Evolutionary conservation across 2,888 invertebrate species (phyloP), one percentile per base, ranked within the genome.

Genomic region (Druceiella hillmani): DNA sequence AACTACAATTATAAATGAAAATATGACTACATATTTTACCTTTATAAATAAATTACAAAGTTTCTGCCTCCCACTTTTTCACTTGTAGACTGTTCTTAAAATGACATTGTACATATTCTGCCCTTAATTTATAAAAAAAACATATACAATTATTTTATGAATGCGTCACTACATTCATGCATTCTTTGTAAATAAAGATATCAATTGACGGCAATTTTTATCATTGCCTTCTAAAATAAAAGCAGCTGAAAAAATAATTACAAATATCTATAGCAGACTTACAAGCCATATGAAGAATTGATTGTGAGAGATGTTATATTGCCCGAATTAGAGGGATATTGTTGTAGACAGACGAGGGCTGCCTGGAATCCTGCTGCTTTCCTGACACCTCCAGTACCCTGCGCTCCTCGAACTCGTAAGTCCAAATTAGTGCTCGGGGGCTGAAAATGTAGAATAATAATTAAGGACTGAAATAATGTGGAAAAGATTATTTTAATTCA

Each of bases 211-310:
- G 10, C 15, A 10, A 16, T 9, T 13, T n/a, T 26, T 24, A 15
- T 13, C 11, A 10, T n/a, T 4, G 10, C 4, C 3, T 15, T 10
- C 12, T 7, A 9, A 2, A 30, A 15, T 9, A 14, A 30, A 9
- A 10, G 13, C 30, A n/a, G 15, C 10, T 31, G 11, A 5, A 10
- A 9, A 39, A 33, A 29, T 25, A 13, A 42, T 6, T 17, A 31
- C 28, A 7, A 42, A 31, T 15, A 40, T n/a, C 15, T 10, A 34
- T n/a, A 26, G 14, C 12, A 36, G 52, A 83, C 91, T 86, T 73
- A 97, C 97, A 99, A 79, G 67, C 95, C 95, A 69, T 93, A 97
- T 40, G 90, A 89, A 54, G 97, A 94, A 74, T 95, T 97, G 64
- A 99, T 79, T 55, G 90, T 84, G 58, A 98, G 81, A 49, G 93